A percentile compares a stretch with the other conserved stretches of the same genome.
These are phyloP conservation scores for Eilema caniola DNA, from an alignment of 2,888 invertebrate genomes.

Conservation along the genomic window DNA sequence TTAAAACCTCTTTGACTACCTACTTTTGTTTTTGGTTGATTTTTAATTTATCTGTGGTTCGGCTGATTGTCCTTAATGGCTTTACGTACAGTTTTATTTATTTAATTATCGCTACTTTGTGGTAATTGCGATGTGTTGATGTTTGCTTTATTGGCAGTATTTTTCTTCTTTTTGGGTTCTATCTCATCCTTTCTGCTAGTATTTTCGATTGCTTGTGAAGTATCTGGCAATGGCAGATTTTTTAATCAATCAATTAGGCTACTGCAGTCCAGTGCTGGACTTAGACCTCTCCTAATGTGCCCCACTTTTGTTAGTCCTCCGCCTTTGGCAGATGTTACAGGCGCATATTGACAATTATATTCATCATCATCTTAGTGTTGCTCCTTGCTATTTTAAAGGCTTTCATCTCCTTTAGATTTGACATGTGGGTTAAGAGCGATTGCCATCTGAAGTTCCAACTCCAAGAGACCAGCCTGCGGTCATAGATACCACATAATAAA, in stretches of 20 bases:
- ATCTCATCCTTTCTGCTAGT: not conserved
- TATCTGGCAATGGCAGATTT: not conserved
- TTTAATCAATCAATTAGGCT: no score
- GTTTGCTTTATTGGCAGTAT: not conserved
- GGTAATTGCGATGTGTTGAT: not conserved
- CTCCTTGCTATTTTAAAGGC: no score
- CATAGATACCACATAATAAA: no score
- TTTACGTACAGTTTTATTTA: conserved; percentile 41
- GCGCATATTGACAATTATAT: no score
- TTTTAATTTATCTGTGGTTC: conserved; percentile 51
- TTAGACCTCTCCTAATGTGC: no score
- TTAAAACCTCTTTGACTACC: conserved; percentile 49
- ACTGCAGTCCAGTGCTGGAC: no score
- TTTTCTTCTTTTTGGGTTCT: not conserved
- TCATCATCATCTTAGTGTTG: no score
- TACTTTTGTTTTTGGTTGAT: conserved; percentile 20
- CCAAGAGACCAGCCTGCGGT: no score
- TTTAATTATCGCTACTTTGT: conserved; percentile 37
- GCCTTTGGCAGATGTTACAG: not conserved
- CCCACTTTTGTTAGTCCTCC: no score
- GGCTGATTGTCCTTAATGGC: conserved; percentile 44
- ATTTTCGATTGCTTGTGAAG: not conserved
- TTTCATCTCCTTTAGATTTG: not conserved
- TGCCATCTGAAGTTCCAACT: no score
- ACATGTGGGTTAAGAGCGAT: no score